A percentile compares a stretch with the other conserved stretches of the same genome.
Conservation (phyloP, 2,113 vertebrate species). For the Psammodynastes pulverulentus region DNA sequence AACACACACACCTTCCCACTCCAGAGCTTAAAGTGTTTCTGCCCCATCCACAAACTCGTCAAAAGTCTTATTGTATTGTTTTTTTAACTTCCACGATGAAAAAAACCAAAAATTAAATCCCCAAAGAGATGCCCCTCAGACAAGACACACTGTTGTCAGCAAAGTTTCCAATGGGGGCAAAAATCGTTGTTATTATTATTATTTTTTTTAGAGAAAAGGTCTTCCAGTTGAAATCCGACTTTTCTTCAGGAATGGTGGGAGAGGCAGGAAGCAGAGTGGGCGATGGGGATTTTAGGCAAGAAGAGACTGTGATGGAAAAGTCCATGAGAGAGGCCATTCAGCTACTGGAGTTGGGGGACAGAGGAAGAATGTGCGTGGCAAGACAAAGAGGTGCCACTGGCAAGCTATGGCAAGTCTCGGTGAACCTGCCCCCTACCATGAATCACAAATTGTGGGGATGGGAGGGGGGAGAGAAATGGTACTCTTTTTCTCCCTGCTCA, state of each 20-base stretch:
- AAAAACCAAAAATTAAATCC: too few relatives aligned
- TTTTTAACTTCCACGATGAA: neutral
- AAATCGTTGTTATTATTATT: neutral
- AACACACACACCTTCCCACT: too few relatives aligned
- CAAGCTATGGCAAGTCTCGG: conserved; percentile 85
- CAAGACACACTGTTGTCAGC: neutral
- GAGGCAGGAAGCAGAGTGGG: neutral
- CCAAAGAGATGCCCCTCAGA: neutral
- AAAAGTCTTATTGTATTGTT: neutral
- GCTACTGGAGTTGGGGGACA: conserved; percentile 70
- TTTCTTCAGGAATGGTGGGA: conserved; percentile 20
- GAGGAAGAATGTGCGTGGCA: neutral
- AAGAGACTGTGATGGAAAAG: conserved; percentile 45
- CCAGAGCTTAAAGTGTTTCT: conserved; percentile 45
- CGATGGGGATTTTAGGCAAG: neutral
- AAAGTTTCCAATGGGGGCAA: neutral
- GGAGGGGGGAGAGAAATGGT: conserved; percentile 39
- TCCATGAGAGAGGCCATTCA: conserved; percentile 66
- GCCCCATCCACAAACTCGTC: neutral
- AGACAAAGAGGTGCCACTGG: conserved; percentile 62
- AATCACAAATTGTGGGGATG: conserved; percentile 29
- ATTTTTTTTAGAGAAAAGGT: neutral
- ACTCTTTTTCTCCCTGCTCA: conserved; percentile 73
- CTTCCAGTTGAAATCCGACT: conserved; percentile 48
- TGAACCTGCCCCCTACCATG: conserved; percentile 80